Evolutionary conservation across 1,140 invertebrate genomes (phyloP).

Genomic region (Metaphire vulgaris): DNA sequence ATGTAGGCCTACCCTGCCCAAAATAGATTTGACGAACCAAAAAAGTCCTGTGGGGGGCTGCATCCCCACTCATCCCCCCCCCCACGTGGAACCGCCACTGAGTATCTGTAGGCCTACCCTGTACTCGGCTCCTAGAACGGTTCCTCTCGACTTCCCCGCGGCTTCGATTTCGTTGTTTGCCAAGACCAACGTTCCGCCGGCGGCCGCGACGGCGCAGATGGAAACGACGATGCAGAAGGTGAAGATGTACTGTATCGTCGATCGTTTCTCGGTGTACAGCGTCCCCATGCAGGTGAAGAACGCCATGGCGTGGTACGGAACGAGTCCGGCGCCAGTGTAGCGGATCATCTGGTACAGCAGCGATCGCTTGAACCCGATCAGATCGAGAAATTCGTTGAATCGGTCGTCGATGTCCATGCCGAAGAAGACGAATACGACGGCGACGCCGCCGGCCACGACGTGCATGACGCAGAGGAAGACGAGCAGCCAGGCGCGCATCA

Average conservation of each 20-base stretch:
- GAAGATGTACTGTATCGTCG: background rate
- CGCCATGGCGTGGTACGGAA: background rate
- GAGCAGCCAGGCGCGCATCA: background rate
- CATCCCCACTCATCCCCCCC: no score
- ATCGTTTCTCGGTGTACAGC: background rate
- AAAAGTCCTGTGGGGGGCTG: no score
- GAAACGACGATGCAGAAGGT: background rate
- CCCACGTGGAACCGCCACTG: no score
- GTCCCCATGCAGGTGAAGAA: background rate
- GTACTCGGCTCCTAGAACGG: background rate
- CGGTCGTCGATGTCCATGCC: background rate
- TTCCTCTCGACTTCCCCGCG: background rate
- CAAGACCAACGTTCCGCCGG: background rate
- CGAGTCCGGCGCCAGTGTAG: background rate
- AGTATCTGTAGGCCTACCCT: background rate
- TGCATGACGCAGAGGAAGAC: background rate
- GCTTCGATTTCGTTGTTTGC: background rate
- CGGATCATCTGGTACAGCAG: background rate
- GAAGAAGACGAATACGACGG: background rate
- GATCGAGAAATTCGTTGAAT: background rate
- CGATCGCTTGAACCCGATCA: background rate
- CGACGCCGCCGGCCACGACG: background rate
- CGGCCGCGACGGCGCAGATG: background rate
- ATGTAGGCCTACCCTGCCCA: no score
- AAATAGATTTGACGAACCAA: no score